phyloP scores from a whole-genome alignment of 1,140 invertebrate genomes.

The Heliconius himera region DNA sequence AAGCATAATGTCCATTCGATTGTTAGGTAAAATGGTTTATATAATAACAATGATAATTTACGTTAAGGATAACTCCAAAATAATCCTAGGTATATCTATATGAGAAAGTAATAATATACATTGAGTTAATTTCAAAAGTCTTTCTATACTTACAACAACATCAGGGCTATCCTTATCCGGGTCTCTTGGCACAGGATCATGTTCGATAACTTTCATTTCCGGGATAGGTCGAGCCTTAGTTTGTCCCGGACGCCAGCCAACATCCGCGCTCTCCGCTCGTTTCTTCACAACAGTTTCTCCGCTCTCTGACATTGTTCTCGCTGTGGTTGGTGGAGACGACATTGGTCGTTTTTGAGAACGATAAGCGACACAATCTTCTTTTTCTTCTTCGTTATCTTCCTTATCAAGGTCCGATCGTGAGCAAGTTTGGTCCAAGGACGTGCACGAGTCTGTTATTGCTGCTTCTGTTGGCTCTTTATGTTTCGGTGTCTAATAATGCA shows the following conservation, averaged over 20 bases:
- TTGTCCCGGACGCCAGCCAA: conserved; percentile 46
- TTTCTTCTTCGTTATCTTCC: conserved; percentile 46
- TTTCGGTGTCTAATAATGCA: conserved; percentile 47
- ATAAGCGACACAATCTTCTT: conserved; percentile 33
- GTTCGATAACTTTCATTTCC: conserved; percentile 44
- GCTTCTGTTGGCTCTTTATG: conserved; percentile 52
- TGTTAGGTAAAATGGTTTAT: no score
- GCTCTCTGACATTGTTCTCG: conserved; percentile 40
- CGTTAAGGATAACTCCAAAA: no score
- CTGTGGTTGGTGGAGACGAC: conserved; percentile 47
- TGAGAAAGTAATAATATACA: neutral
- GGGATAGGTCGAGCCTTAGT: conserved; percentile 66
- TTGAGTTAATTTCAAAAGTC: neutral
- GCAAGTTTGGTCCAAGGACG: conserved; percentile 49
- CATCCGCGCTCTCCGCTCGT: conserved; percentile 46
- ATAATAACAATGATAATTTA: no score
- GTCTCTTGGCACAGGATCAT: conserved; percentile 53
- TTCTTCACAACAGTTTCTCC: conserved; percentile 56
- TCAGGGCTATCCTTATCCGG: conserved; percentile 69
- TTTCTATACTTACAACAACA: conserved; percentile 57
- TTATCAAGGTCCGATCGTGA: conserved; percentile 55
- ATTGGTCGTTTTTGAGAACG: conserved; percentile 42
- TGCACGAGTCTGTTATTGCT: conserved; percentile 49
- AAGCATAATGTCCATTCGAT: neutral
- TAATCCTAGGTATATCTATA: no score